Conservation (phyloP, 2,797 vertebrate species). For the Clamator glandarius region DNA sequence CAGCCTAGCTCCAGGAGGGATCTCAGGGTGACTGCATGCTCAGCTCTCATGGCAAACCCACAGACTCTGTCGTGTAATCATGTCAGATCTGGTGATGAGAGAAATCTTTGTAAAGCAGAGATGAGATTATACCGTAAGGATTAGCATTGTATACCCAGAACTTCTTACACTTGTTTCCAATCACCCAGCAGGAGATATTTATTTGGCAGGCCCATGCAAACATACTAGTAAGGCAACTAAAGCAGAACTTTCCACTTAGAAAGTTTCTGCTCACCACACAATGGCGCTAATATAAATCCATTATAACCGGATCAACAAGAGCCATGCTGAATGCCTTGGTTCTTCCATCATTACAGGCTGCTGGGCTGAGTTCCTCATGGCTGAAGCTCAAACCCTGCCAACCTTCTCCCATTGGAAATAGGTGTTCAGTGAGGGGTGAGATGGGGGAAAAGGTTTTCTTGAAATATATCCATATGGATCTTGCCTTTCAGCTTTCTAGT, state of each 20-base stretch:
- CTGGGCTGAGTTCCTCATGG: neutral
- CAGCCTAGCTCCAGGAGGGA: neutral
- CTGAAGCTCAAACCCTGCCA: neutral
- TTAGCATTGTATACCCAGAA: neutral
- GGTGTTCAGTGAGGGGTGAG: neutral
- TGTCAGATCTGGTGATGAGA: neutral
- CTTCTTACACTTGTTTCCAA: neutral
- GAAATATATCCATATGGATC: neutral
- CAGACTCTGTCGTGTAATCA: neutral
- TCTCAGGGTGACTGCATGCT: fast-evolving
- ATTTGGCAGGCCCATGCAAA: constrained; percentile 4
- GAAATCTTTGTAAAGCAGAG: neutral
- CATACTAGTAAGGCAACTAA: neutral
- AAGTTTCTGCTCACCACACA: neutral
- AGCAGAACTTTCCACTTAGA: constrained; percentile 12
- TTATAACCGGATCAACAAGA: neutral
- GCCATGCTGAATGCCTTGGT: neutral
- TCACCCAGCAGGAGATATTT: constrained; percentile 12
- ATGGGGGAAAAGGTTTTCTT: neutral
- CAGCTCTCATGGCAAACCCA: neutral
- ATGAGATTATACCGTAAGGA: neutral
- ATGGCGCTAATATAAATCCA: neutral
- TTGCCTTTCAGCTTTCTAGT: neutral
- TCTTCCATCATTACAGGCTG: neutral
- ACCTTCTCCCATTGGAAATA: neutral